phyloP scores from a whole-genome alignment of 30 jellyfish, hydroid and myxozoan species.

The Aurelia sp. region DNA sequence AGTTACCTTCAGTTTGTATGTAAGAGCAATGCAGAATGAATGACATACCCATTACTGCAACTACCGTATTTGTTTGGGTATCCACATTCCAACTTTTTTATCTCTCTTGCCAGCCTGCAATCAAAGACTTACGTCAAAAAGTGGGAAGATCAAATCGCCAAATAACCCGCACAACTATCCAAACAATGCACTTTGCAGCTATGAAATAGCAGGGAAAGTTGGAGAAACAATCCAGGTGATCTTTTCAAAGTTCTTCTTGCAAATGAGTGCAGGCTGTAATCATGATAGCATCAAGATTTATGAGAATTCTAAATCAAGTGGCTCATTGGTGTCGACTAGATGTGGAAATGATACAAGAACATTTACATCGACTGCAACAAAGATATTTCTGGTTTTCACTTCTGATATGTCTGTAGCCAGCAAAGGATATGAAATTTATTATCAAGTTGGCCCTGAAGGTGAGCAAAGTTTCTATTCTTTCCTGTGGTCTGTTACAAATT shows the following conservation, averaged over 20 bases:
- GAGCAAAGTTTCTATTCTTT: not conserved
- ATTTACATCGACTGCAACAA: not conserved
- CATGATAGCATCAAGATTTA: conserved; percentile 8
- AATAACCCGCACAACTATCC: conserved; percentile 41
- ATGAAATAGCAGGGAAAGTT: conserved; percentile 26
- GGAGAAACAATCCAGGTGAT: conserved; percentile 32
- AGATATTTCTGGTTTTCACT: not conserved
- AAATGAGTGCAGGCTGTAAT: not conserved
- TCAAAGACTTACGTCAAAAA: not conserved
- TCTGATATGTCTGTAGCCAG: conserved; percentile 22
- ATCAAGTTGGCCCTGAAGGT: conserved; percentile 31
- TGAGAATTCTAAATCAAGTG: not conserved
- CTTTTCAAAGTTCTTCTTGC: conserved; percentile 1
- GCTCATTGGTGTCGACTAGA: conserved; percentile 5
- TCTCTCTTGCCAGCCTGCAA: conserved; percentile 30
- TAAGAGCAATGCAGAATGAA: too few species aligned
- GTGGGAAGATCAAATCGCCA: conserved; percentile 42
- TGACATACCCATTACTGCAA: too few species aligned
- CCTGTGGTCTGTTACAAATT: too few species aligned
- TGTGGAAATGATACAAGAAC: conserved; percentile 15
- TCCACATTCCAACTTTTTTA: too few species aligned
- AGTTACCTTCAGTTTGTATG: too few species aligned
- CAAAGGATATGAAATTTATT: conserved; percentile 9
- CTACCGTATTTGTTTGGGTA: too few species aligned
- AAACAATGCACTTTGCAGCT: conserved; percentile 19